Conservation (phyloP, 1,140 invertebrate genomes). For the Pogonomyrmex barbatus region DNA sequence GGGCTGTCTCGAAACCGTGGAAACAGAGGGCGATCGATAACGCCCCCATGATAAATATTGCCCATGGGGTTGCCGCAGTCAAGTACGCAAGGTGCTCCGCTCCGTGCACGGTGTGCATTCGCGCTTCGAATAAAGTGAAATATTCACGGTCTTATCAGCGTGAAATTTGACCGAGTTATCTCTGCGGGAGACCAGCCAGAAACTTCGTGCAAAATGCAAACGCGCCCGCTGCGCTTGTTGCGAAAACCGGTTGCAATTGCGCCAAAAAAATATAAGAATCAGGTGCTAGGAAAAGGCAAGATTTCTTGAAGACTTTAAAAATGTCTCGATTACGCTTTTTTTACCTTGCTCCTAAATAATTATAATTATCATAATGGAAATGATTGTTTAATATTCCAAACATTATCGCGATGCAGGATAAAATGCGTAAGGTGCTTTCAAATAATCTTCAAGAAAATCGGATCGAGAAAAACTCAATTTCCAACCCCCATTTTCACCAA, state of each 20-base stretch:
- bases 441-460: too few species aligned
- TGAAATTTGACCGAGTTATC: constrained; percentile 63
- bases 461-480: too few species aligned
- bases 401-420: too few species aligned
- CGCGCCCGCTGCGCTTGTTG: neutral
- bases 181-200: neutral
- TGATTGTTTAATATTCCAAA: neutral
- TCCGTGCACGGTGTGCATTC: constrained; percentile 21
- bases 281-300: neutral
- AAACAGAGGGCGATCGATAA: constrained; percentile 77
- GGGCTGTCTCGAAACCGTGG: constrained; percentile 68
- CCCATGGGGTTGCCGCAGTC: constrained; percentile 58
- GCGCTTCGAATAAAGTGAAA: constrained; percentile 30
- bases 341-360: constrained; percentile 1
- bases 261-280: neutral
- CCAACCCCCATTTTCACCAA: too few species aligned
- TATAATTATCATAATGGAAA: neutral
- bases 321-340: neutral
- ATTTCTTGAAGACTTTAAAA: neutral
- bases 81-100: constrained; percentile 68
- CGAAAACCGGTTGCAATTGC: neutral
- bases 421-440: too few species aligned
- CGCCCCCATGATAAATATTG: constrained; percentile 77
- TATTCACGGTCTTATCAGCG: constrained; percentile 58
- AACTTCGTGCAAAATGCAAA: constrained; percentile 24